Base-by-base conservation (phyloP, 2,797 vertebrate genomes). In the Macropus fuliginosus region DNA sequence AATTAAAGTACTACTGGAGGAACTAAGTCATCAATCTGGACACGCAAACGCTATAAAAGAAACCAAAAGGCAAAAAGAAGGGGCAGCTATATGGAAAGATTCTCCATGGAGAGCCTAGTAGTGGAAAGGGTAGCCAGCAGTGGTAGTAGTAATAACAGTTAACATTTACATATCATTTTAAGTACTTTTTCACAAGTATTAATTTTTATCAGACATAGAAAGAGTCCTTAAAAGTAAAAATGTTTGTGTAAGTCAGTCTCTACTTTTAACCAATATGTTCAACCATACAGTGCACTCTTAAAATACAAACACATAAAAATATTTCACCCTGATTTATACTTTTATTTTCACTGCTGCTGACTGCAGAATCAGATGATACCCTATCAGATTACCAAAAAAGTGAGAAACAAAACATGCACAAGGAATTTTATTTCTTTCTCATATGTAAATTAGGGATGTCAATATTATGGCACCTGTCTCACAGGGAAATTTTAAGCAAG, bases 161-260 rank as follows among this genome's bases (percentile, higher is more conserved):
- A n/a, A 66, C 62, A 59, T n/a, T 66, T 66, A n/a, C 12, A n/a
- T n/a, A n/a, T 66, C 34, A 66, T 34, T 66, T n/a, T 66, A 66
- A 66, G 29, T 66, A 18, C n/a, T 34, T 66, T 66, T 66, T 93
- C 27, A 92, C 52, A 27, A 40, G 8, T 52, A 95, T 62, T 95
- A 50, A 62, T 94, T 92, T 91, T 91, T 93, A 94, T 24, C 34
- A 95, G 52, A 97, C 62, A 90, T 12, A 94, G 46, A 46, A 46
- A 46, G 91, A 89, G 14, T 46, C 54, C 56, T 81, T 92, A 81
- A 95, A 91, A 46, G 55, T 92, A 94, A 92, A 94, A 93, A 62
- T 4, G 81, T 40, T 92, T 27, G 94, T 95, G 59, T 62, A 95
- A 89, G 52, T 31, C 56, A 66, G 29, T 40, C 55, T 95, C 28